Evolutionary conservation across 2,113 vertebrate species (phyloP).

Genomic region (Aythya baeri): DNA sequence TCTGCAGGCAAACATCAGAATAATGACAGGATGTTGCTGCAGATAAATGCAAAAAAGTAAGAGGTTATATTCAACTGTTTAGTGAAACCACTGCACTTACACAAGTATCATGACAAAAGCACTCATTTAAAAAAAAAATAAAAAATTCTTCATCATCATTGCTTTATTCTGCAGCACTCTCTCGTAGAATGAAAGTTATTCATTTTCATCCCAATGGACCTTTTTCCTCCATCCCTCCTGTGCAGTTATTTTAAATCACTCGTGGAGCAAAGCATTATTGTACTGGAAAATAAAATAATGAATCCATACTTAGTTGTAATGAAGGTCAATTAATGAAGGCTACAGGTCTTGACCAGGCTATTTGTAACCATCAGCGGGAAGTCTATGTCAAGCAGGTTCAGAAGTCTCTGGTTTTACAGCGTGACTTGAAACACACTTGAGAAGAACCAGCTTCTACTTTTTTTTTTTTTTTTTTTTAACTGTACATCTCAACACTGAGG

Average conservation of each 20-base stretch:
- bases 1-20: background rate
- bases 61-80: background rate
- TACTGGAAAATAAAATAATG: background rate
- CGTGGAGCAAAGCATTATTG: background rate
- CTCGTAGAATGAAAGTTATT: background rate
- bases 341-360: background rate
- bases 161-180: background rate
- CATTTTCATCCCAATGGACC: background rate
- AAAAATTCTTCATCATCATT: background rate
- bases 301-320: background rate
- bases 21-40: background rate
- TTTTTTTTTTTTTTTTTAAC: background rate
- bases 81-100: background rate
- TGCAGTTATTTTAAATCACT: background rate
- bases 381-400: background rate
- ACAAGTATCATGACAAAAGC: background rate
- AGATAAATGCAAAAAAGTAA: background rate
- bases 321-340: background rate
- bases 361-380: background rate
- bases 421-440: background rate
- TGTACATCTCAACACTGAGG: rapidly evolving
- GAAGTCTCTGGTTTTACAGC: background rate
- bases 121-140: background rate
- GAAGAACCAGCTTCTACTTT: background rate
- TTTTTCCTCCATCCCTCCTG: background rate